phyloP scores from a whole-genome alignment of 2,797 vertebrate species.

The Urophycis tenuis region DNA sequence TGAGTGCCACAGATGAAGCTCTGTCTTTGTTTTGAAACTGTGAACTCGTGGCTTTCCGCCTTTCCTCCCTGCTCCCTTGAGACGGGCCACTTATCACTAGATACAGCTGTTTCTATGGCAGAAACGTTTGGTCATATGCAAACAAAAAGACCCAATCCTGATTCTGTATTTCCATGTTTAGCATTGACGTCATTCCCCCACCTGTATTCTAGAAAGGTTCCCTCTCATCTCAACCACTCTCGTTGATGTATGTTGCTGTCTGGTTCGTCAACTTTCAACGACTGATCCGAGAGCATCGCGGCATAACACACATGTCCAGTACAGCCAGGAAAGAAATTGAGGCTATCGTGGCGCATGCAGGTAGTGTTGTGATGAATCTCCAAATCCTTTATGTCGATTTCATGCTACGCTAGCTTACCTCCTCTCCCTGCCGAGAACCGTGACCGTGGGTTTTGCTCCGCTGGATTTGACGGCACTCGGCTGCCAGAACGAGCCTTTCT shows the following conservation, averaged over 20 bases:
- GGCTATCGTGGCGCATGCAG: slow-evolving; percentile 58
- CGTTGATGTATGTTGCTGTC: background rate
- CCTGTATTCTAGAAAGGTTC: background rate
- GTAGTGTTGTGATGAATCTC: slow-evolving; percentile 47
- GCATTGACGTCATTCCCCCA: background rate
- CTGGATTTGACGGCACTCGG: slow-evolving; percentile 44
- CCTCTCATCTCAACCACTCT: background rate
- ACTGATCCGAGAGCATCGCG: background rate
- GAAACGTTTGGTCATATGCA: background rate
- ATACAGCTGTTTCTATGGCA: background rate
- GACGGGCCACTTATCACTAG: background rate
- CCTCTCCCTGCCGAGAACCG: slow-evolving; percentile 51
- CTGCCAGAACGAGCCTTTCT: slow-evolving; percentile 28
- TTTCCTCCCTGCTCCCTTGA: background rate
- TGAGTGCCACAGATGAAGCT: background rate
- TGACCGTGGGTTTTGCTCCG: slow-evolving; percentile 56
- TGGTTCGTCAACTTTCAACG: background rate
- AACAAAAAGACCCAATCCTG: background rate
- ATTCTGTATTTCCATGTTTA: background rate
- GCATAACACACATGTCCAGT: background rate
- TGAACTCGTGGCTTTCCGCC: background rate
- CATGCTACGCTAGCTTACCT: slow-evolving; percentile 53
- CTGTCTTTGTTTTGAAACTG: background rate
- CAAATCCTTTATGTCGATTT: slow-evolving; percentile 58
- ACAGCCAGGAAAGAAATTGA: slow-evolving; percentile 43